Evolutionary conservation across 2,797 vertebrate genomes (phyloP).

Genomic region (Notamacropus eugenii): DNA sequence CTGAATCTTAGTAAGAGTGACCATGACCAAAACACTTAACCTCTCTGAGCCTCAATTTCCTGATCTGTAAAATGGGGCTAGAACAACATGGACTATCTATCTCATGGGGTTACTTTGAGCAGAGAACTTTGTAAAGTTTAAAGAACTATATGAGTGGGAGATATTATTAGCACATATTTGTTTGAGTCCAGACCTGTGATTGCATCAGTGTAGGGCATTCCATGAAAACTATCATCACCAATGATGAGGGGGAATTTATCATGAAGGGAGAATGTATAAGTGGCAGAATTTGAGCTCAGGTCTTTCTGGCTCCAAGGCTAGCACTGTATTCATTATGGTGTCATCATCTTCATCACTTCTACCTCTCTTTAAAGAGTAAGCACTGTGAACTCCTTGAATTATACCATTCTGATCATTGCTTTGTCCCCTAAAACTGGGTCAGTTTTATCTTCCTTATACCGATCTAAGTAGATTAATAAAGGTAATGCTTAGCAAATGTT

Average conservation of each 20-base stretch:
- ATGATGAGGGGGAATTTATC: not conserved
- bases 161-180: not conserved
- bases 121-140: not conserved
- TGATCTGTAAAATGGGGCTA: not conserved
- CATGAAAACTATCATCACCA: not conserved
- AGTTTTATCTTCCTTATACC: slow-evolving; percentile 10
- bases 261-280: not conserved
- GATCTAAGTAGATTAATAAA: slow-evolving; percentile 6
- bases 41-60: not conserved
- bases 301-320: not conserved
- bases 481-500: slow-evolving; percentile 12
- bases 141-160: not conserved
- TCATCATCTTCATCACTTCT: not conserved
- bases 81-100: not conserved
- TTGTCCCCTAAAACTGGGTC: slow-evolving; percentile 2
- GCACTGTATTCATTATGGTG: not conserved
- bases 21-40: not conserved
- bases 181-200: not conserved
- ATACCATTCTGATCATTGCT: not conserved
- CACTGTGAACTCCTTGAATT: not conserved
- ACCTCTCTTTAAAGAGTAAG: not conserved
- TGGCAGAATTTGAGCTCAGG: not conserved
- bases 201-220: not conserved
- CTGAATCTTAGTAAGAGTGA: not conserved
- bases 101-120: not conserved